Evolutionary conservation across 2,888 invertebrate species (phyloP).

Genomic region (Stenodema calcarata): DNA sequence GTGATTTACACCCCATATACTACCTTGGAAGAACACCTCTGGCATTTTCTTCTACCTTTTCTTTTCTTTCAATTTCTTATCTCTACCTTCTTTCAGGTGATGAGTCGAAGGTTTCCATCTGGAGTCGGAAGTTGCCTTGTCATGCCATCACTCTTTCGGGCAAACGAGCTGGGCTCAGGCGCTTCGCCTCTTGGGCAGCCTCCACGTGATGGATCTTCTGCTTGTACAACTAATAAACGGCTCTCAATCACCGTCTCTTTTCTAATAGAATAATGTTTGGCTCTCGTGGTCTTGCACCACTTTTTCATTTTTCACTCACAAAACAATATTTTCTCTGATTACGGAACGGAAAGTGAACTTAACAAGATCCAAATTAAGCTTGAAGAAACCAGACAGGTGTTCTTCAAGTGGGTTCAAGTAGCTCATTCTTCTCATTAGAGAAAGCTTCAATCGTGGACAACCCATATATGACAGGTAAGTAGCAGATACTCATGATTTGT

Average conservation of each 20-base stretch:
- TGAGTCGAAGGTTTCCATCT: constrained; percentile 11
- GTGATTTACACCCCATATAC: constrained; percentile 31
- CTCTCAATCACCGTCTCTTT: constrained; percentile 30
- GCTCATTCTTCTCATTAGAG: not conserved
- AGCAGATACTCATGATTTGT: not conserved
- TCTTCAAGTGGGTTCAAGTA: not conserved
- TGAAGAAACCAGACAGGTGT: not conserved
- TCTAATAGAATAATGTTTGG: constrained; percentile 29
- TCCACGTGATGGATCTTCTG: constrained; percentile 19
- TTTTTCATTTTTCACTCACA: not conserved
- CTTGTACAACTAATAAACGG: constrained; percentile 40
- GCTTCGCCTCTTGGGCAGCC: not conserved
- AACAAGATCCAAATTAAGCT: not conserved
- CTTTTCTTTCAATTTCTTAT: constrained; percentile 25
- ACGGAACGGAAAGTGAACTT: not conserved
- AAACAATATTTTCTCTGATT: not conserved
- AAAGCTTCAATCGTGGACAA: not conserved
- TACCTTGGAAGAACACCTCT: not conserved
- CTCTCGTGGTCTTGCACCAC: constrained; percentile 23
- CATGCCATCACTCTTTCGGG: constrained; percentile 1
- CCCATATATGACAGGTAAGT: not conserved
- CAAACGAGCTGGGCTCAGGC: not conserved
- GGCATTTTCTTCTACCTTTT: not conserved
- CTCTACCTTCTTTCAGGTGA: not conserved
- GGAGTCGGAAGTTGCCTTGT: constrained; percentile 16